Base-by-base conservation (phyloP, 53 echinoderm and acorn worm genomes). In the Holothuria leucospilota region DNA sequence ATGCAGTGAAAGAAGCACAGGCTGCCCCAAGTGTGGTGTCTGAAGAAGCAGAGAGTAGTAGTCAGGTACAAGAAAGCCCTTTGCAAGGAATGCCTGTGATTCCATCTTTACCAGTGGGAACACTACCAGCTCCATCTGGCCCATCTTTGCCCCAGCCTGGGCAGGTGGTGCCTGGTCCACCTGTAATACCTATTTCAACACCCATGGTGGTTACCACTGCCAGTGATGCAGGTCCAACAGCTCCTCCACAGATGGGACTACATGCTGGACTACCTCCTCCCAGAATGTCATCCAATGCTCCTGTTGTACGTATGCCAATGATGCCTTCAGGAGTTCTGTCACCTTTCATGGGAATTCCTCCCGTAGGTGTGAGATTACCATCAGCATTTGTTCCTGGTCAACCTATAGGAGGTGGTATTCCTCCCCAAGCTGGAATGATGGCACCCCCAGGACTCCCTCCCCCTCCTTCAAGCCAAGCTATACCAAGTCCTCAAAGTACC, bases 281-380 rank as follows among this genome's bases (percentile, higher is more conserved):
- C 11, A 83, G 46, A 73, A 83, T 83, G 26, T 46, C 82, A 59
- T 42, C 89, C 6, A 58, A 81, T 8, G 90, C 92, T 13, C 86
- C 90, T 20, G 92, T 96, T 90, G 89, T 96, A 15, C 88, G 94
- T 38, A 94, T 94, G 92, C 94, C 92, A 8, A 85, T 92, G 15
- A 90, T 94, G 58, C 94, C 90, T 30, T 65, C 82, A 0, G 94
- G 94, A 14, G 91, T 93, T 28, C 90, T 98, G 59, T 89, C 95
- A 42, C 98, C 91, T 12, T 92, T 98, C 63, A 83, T 95, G 29
- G 90, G 92, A 4, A 92, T 92, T 67, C 52, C 91, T 87, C 70
- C 85, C 90, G 90, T n/a, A 87, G 92, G 41, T 91, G 94, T 91
- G 65, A 86, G 93, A 5, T 91, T 96, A 26, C 94, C 96, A 60